Conservation (phyloP, 2,888 invertebrate species). For the Sarcophaga rosellei region DNA sequence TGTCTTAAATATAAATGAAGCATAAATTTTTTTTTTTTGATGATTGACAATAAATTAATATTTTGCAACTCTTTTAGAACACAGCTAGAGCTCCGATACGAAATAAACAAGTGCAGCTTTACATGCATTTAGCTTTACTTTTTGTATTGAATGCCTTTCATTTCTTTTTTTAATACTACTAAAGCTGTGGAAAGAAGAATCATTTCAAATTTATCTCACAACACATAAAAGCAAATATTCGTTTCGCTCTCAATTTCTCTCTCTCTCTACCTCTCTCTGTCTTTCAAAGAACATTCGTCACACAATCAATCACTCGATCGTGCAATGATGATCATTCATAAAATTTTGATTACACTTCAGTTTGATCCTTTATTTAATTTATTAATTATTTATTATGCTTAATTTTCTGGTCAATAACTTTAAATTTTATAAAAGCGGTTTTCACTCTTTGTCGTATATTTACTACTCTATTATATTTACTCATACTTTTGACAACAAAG, state of each 20-base stretch:
- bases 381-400: not conserved
- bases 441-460: too few relatives aligned
- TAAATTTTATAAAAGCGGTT: too few relatives aligned
- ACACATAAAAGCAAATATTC: constrained; percentile 50
- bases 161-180: constrained; percentile 65
- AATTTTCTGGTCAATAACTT: not conserved
- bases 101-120: constrained; percentile 63
- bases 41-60: constrained; percentile 61
- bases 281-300: constrained; percentile 43
- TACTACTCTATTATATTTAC: too few relatives aligned
- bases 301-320: constrained; percentile 44
- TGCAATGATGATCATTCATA: constrained; percentile 42
- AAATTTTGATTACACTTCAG: not conserved
- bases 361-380: constrained; percentile 1
- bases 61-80: constrained; percentile 70
- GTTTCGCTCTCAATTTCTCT: constrained; percentile 16
- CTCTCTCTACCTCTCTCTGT: constrained; percentile 19
- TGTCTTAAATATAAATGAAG: constrained; percentile 47
- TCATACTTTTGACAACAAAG: too few relatives aligned
- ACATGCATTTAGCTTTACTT: constrained; percentile 64
- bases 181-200: constrained; percentile 65
- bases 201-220: constrained; percentile 51
- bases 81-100: constrained; percentile 63
- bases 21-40: constrained; percentile 58
- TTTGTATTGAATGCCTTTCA: constrained; percentile 64